phyloP scores from a whole-genome alignment of 2,888 invertebrate genomes.

The Aquatica leii region DNA sequence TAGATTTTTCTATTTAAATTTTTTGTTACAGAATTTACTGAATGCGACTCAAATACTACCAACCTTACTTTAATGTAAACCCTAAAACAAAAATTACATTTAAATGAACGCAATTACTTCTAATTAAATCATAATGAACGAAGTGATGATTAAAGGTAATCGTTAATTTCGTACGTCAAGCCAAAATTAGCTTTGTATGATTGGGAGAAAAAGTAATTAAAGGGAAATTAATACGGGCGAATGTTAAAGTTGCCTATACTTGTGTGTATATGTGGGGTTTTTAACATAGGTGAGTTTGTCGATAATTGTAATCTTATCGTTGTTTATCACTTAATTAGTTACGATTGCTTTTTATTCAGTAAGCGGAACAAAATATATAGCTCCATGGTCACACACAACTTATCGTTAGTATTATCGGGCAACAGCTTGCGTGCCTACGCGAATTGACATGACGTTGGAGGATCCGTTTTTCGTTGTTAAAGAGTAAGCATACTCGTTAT shows the following conservation, averaged over 20 bases:
- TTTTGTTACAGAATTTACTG: no score
- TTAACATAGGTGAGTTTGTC: slow-evolving; percentile 39
- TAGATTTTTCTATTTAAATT: no score
- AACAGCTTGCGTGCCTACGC: slow-evolving; percentile 47
- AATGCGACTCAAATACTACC: no score
- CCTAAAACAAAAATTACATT: no score
- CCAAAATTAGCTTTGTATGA: no score
- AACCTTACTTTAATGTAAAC: no score
- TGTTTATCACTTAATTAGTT: slow-evolving; percentile 30
- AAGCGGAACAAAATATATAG: slow-evolving; percentile 33
- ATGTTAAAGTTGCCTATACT: not conserved
- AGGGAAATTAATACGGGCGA: not conserved
- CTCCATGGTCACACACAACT: slow-evolving; percentile 50
- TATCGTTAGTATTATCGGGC: slow-evolving; percentile 47
- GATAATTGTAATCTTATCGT: slow-evolving; percentile 36
- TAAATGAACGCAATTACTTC: no score
- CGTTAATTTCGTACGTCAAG: no score
- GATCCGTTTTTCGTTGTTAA: slow-evolving; percentile 99
- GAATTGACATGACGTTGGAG: slow-evolving; percentile 93
- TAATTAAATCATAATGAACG: no score
- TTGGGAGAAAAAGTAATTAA: no score
- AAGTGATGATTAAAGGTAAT: no score
- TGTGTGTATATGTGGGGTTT: slow-evolving; percentile 26
- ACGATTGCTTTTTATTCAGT: slow-evolving; percentile 29
- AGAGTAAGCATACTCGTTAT: slow-evolving; percentile 78